A percentile compares a stretch with the other conserved stretches of the same genome.
phyloP scores from a whole-genome alignment of 2,888 invertebrate genomes.

The Endotricha flammealis region DNA sequence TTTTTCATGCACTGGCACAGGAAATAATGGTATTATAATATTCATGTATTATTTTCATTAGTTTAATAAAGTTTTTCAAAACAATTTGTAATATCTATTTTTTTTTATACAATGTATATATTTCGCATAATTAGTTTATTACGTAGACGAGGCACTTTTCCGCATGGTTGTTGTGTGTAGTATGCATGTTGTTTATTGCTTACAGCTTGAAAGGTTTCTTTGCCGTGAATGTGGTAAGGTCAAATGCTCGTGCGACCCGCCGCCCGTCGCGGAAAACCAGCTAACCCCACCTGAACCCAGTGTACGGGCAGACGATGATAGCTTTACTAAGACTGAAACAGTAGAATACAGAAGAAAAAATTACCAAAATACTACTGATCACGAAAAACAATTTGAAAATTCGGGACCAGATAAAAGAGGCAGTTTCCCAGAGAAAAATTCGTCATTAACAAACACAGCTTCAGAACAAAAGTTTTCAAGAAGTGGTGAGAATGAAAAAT shows the following conservation, averaged over 20 bases:
- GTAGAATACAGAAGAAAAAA: slow-evolving; percentile 51
- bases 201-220: slow-evolving; percentile 85
- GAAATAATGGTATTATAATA: slow-evolving; percentile 10
- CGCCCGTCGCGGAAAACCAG: slow-evolving; percentile 28
- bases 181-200: slow-evolving; percentile 80
- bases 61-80: slow-evolving; percentile 12
- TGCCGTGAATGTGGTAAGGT: slow-evolving; percentile 84
- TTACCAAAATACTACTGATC: no score
- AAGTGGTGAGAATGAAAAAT: slow-evolving; percentile 54
- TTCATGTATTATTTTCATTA: slow-evolving; percentile 14
- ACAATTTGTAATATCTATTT: slow-evolving; percentile 10
- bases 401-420: slow-evolving; percentile 41
- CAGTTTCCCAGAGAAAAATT: slow-evolving; percentile 27
- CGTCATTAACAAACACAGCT: slow-evolving; percentile 34
- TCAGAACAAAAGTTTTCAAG: slow-evolving; percentile 57
- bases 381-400: no score
- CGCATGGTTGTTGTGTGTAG: slow-evolving; percentile 69
- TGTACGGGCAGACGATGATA: slow-evolving; percentile 23
- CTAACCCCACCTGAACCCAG: slow-evolving; percentile 24
- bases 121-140: slow-evolving; percentile 2
- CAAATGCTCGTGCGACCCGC: slow-evolving; percentile 79
- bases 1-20: slow-evolving; percentile 2
- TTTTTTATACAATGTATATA: slow-evolving; percentile 15
- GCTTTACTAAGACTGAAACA: slow-evolving; percentile 29
- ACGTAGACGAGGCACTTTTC: slow-evolving; percentile 12